These are phyloP conservation scores for Eubucco bourcierii DNA, from an alignment of 2,113 vertebrate genomes.

Conservation along the genomic window DNA sequence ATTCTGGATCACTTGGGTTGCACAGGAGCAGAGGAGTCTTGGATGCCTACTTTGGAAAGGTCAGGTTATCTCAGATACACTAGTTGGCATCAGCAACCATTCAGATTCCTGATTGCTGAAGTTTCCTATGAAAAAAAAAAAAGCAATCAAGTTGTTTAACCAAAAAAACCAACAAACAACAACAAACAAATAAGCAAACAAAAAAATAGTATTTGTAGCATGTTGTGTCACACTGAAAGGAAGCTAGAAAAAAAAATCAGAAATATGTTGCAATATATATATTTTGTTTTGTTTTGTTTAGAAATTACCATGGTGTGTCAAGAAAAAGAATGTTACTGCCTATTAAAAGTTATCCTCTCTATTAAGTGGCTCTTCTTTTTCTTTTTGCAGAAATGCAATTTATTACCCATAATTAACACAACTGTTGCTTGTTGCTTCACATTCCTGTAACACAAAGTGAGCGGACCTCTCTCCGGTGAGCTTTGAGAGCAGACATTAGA, in stretches of 20 bases:
- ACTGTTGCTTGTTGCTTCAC: background rate
- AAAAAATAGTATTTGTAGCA: background rate
- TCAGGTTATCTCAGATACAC: background rate
- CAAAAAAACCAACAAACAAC: too few species aligned
- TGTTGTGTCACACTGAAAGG: background rate
- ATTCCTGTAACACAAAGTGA: background rate
- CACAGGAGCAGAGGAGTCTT: background rate
- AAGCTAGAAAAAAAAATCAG: background rate
- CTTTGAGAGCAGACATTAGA: background rate
- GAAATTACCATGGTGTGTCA: background rate
- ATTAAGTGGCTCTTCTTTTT: background rate
- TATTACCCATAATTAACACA: background rate
- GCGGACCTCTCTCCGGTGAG: background rate
- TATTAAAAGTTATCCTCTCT: slow-evolving; percentile 57
- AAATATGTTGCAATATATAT: background rate
- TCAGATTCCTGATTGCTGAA: background rate
- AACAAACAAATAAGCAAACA: too few species aligned
- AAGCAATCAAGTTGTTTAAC: background rate
- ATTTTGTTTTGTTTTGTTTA: too few species aligned
- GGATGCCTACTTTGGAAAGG: background rate
- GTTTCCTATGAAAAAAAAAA: background rate
- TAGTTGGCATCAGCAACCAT: background rate
- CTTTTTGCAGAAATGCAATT: slow-evolving; percentile 9
- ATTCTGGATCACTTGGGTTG: background rate
- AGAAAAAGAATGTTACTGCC: background rate